Conservation (phyloP, 2,113 vertebrate species). For the Sigmodon hispidus region DNA sequence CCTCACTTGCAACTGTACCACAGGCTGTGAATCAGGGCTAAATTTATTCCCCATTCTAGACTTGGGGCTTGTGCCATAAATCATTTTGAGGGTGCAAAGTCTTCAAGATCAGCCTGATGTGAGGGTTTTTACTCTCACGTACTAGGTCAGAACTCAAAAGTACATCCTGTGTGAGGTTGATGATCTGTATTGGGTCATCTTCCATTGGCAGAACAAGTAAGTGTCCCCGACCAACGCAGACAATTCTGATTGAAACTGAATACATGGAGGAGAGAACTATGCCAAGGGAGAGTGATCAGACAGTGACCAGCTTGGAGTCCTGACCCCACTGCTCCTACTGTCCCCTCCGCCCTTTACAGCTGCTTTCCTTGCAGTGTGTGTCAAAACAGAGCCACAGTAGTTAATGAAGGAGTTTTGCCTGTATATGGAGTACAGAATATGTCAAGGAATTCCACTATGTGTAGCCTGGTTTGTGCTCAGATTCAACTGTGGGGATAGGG, state of each 20-base stretch:
- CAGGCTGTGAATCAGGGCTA: not conserved
- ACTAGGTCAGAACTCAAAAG: not conserved
- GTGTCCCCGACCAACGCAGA: not conserved
- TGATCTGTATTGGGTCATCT: not conserved
- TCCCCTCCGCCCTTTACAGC: not conserved
- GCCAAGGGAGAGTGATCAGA: not conserved
- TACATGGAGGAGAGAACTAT: not conserved
- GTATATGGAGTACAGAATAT: not conserved
- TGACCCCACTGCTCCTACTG: not conserved
- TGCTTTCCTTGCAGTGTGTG: not conserved
- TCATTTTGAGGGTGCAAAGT: not conserved
- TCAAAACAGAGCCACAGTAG: not conserved
- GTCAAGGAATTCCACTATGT: not conserved
- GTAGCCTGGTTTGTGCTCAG: not conserved
- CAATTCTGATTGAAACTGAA: not conserved
- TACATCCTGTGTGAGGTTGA: not conserved
- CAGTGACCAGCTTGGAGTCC: not conserved
- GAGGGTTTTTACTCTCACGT: not conserved
- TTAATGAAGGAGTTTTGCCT: not conserved
- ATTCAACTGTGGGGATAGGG: not conserved
- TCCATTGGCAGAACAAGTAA: not conserved
- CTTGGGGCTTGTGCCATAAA: not conserved
- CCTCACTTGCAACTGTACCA: not conserved
- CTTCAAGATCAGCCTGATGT: not conserved
- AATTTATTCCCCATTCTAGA: constrained; percentile 11